phyloP scores from a whole-genome alignment of 2,797 vertebrate genomes.

The Setipinna tenuifilis region DNA sequence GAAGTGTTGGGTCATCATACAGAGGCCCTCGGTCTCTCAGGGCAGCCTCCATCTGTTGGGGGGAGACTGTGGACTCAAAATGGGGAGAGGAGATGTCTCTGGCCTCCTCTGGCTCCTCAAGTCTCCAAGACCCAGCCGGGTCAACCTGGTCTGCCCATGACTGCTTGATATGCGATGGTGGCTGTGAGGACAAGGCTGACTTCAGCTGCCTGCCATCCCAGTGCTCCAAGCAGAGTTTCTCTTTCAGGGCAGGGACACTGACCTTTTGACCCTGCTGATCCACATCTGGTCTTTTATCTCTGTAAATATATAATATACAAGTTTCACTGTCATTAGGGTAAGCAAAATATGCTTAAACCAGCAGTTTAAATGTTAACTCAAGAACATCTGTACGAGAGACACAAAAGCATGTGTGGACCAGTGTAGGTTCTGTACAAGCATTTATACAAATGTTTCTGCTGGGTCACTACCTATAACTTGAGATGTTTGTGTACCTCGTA shows the following conservation, averaged over 20 bases:
- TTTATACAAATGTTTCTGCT: not conserved
- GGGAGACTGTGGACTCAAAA: constrained; percentile 77
- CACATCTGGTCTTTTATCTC: not conserved
- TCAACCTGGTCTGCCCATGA: not conserved
- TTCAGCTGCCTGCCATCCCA: not conserved
- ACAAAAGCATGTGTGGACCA: not conserved
- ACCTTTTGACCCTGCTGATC: not conserved
- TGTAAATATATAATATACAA: not conserved
- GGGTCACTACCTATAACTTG: not conserved
- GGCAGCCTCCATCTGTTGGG: constrained; percentile 88
- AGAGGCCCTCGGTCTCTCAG: constrained; percentile 92
- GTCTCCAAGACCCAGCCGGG: not conserved
- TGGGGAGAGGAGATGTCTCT: not conserved
- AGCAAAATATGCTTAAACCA: not conserved
- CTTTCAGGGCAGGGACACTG: not conserved
- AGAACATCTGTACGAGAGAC: not conserved
- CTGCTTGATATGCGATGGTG: not conserved
- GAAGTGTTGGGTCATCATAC: constrained; percentile 92
- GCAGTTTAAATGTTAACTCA: not conserved
- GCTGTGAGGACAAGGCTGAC: constrained; percentile 1
- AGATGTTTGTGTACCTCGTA: too few species aligned
- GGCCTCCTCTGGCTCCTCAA: not conserved
- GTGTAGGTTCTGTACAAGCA: not conserved
- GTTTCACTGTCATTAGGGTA: not conserved
- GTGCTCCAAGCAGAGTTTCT: constrained; percentile 22